Base-by-base conservation (phyloP, 2,113 vertebrate species). In the Rhinolophus sinicus region DNA sequence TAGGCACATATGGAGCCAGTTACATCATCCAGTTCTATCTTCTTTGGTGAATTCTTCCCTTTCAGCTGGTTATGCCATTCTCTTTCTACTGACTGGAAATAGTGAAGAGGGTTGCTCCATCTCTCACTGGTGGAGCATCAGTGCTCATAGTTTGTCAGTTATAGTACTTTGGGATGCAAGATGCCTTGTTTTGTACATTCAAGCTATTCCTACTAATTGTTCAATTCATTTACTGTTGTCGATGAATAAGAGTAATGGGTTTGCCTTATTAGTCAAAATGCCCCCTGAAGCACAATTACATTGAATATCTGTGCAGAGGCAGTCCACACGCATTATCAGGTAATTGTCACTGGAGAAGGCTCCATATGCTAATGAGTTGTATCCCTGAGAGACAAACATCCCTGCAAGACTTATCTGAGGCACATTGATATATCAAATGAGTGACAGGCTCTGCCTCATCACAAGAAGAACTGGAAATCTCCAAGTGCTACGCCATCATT, bases 221-320 rank as follows among this genome's bases (percentile, higher is more conserved):
- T 90, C 96, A 95, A 97, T 97, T 97, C 97, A 97, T 98, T 93
- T 93, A 60, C 83, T 89, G 75, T 93, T 92, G 87, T 88, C 83
- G 50, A 35, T 97, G 92, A 52, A 88, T 92, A 96, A 97, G 96
- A 97, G 95, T 94, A 97, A 97, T 93, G 87, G 75, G 60, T 88
- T 97, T 95, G 24, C 89, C 95, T 95, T 95, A 30, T 97, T 97
- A 95, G 69, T 97, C 93, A 96, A 93, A 97, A 97, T 93, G 77
- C n/a, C 76, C 97, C 97, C 95, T 38, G 52, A 96, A 94, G 97
- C 38, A 87, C 64, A 86, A 97, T 96, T 97, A 96, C 52, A 78
- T 5, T 87, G 93, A 88, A 70, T 94, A 95, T 93, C 90, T 81
- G 70, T 33, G 62, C 93, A 87, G 88, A 94, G 76, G 95, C 40